A percentile compares a stretch with the other conserved stretches of the same genome.
phyloP scores from a whole-genome alignment of 2,797 vertebrate species.

The Tympanoctomys barrerae region DNA sequence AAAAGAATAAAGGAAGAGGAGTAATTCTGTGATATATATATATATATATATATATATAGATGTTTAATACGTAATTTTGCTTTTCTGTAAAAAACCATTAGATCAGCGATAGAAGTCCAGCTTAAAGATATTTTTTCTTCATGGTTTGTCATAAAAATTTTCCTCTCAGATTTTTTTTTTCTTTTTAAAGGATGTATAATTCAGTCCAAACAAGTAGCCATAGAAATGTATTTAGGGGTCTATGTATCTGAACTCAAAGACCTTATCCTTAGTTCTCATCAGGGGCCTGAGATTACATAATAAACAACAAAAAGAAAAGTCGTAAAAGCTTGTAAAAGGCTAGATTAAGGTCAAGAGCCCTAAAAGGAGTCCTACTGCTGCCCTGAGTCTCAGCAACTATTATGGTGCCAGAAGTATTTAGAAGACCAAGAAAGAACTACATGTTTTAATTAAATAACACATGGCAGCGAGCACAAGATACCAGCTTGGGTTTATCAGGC shows the following conservation, averaged over 20 bases:
- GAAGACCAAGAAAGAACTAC: conserved; percentile 84
- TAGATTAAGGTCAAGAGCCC: conserved; percentile 67
- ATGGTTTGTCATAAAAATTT: conserved; percentile 17
- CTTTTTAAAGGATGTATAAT: conserved; percentile 40
- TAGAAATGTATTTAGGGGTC: conserved; percentile 15
- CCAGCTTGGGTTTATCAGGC: conserved; percentile 84
- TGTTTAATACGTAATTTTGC: conserved; percentile 30
- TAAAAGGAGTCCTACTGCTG: conserved; percentile 29
- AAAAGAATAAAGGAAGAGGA: conserved; percentile 22
- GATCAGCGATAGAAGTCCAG: background rate
- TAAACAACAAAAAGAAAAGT: conserved; percentile 39
- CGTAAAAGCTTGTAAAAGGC: conserved; percentile 32
- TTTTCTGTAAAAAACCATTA: background rate
- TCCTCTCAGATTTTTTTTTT: background rate
- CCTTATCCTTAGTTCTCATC: conserved; percentile 46
- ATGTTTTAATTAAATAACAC: conserved; percentile 86
- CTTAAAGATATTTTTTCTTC: conserved; percentile 41
- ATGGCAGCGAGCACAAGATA: conserved; percentile 83
- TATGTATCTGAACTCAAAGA: conserved; percentile 18
- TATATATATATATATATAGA: background rate
- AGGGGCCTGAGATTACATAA: background rate
- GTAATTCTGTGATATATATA: background rate
- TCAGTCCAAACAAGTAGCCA: conserved; percentile 47
- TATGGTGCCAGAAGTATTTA: conserved; percentile 79
- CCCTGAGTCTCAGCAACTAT: conserved; percentile 66